These are phyloP conservation scores for Drosophila navojoa DNA, from an alignment of 1,140 invertebrate genomes.

Conservation along the genomic window DNA sequence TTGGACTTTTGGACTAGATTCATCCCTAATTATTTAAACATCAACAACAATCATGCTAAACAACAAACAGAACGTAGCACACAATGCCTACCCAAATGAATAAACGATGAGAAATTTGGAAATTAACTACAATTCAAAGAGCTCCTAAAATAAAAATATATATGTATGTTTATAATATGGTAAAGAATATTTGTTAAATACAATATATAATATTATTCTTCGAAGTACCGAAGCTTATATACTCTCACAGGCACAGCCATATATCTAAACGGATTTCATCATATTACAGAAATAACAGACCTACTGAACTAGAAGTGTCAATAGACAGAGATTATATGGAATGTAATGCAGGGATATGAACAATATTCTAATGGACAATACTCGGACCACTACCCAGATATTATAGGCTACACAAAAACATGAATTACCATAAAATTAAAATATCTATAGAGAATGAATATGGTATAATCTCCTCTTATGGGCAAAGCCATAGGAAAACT, in stretches of 20 bases:
- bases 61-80: constrained; percentile 26
- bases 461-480: no score
- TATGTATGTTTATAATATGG: neutral
- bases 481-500: constrained; percentile 19
- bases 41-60: constrained; percentile 42
- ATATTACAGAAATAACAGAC: no score
- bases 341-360: no score
- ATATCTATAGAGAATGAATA: neutral
- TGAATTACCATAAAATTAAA: neutral
- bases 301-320: no score
- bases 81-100: constrained; percentile 53
- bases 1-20: neutral
- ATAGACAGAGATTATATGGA: no score
- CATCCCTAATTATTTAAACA: neutral
- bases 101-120: constrained; percentile 45
- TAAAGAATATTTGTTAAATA: neutral
- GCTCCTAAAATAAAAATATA: constrained; percentile 64
- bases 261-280: no score
- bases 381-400: neutral
- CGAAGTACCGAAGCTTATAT: neutral
- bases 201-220: neutral
- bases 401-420: no score
- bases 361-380: neutral
- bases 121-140: constrained; percentile 62
- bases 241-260: neutral